Evolutionary conservation across 2,113 vertebrate genomes (phyloP).

Genomic region (Castor canadensis): DNA sequence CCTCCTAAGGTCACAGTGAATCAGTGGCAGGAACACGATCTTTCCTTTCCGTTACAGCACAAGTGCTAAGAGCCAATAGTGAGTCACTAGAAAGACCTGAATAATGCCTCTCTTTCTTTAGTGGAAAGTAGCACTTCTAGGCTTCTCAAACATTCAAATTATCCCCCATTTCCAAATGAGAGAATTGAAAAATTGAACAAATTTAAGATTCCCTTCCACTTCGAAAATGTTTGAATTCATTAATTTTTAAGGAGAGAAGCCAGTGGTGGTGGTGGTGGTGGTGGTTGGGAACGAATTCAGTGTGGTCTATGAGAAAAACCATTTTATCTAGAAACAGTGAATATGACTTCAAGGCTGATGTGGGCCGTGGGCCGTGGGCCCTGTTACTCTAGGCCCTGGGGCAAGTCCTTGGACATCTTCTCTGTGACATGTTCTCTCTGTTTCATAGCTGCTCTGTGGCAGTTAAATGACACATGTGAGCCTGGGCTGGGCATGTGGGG

Average conservation of each 20-base stretch:
- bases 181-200: background rate
- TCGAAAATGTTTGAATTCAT: slow-evolving; percentile 14
- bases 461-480: too few species aligned
- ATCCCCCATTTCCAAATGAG: slow-evolving; percentile 13
- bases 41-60: slow-evolving; percentile 14
- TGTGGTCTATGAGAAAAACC: background rate
- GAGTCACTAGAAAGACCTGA: slow-evolving; percentile 52
- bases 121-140: slow-evolving; percentile 38
- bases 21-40: background rate
- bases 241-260: background rate
- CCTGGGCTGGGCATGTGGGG: too few species aligned
- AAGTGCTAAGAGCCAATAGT: slow-evolving; percentile 11
- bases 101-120: slow-evolving; percentile 48
- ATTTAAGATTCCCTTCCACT: background rate
- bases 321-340: background rate
- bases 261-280: too few species aligned
- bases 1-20: slow-evolving; percentile 18
- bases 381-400: background rate
- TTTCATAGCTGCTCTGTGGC: background rate
- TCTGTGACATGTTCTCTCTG: background rate
- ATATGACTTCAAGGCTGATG: background rate
- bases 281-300: too few species aligned
- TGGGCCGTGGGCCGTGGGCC: too few species aligned
- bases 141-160: slow-evolving; percentile 40
- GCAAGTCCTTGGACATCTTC: background rate